Evolutionary conservation across 2,113 vertebrate genomes (phyloP), one percentile per base, ranked within the genome.

Genomic region (Thryonomys swinderianus): DNA sequence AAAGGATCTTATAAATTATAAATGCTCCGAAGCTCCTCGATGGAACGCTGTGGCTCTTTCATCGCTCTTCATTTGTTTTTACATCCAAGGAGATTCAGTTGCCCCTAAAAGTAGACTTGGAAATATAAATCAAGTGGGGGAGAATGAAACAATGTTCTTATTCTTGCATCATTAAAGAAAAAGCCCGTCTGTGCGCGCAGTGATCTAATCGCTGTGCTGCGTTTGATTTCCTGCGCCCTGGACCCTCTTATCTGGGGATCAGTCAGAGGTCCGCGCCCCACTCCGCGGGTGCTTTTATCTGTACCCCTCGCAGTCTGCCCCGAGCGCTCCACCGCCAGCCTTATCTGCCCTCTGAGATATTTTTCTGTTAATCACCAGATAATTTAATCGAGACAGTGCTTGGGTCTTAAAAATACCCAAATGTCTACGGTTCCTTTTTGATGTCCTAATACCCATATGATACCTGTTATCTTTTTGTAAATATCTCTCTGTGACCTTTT

Each of bases 281-380:
- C 53, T 87, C 81, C 48, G 48, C 48, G 10, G n/a, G n/a, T 95
- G 66, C 85, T 92, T 93, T 97, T 95, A 90, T 95, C 93, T 97
- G 37, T 30, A 73, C 30, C 40, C 93, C 86, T 93, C 37, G 59
- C 85, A 76, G 66, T 87, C 87, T 78, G 66, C 25, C 81, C 87
- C 51, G 79, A 73, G 13, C 17, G 32, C 30, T 78, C 66, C 18
- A 79, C 76, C 30, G 62, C 45, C 40, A 73, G 69, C 69, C 64
- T 92, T 86, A 87, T 93, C 89, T 92, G 61, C 45, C 76, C 34
- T 84, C 80, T 66, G 81, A 89, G 94, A 91, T 89, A 91, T 93
- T 94, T 96, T 91, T 83, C 95, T 89, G 86, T 95, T 97, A 95
- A 97, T 94, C 91, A 94, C 40, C 55, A 97, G 85, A 71, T 96